phyloP scores from a whole-genome alignment of 92 coral and sea anemone species.

The Porites evermanni region DNA sequence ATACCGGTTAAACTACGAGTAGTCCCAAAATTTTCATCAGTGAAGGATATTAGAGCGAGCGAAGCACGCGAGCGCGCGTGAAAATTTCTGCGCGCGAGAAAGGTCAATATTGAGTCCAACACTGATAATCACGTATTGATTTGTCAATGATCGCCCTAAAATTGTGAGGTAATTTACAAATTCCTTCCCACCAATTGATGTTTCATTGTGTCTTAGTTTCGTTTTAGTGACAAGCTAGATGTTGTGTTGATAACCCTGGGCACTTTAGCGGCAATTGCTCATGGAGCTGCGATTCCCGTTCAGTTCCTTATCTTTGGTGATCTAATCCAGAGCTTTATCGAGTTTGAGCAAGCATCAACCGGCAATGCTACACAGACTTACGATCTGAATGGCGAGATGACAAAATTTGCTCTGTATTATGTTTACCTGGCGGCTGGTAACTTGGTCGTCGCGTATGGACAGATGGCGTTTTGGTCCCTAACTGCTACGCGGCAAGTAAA shows the following conservation, averaged over 20 bases:
- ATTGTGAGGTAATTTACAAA: not conserved
- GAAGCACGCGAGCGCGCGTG: too few species aligned
- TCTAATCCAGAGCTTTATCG: constrained; percentile 73
- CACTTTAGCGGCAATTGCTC: constrained; percentile 77
- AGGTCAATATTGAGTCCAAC: too few species aligned
- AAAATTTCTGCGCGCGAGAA: too few species aligned
- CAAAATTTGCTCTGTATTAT: constrained; percentile 79
- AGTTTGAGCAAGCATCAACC: constrained; percentile 10
- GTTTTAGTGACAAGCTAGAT: constrained; percentile 77
- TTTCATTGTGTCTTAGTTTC: constrained; percentile 62
- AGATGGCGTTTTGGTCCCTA: constrained; percentile 79
- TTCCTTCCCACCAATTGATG: not conserved
- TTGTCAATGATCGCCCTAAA: too few species aligned
- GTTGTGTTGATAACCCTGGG: constrained; percentile 76
- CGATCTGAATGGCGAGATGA: constrained; percentile 78
- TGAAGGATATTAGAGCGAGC: too few species aligned
- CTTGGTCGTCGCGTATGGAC: constrained; percentile 71
- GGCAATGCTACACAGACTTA: constrained; percentile 20
- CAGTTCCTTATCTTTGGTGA: constrained; percentile 96
- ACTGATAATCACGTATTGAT: too few species aligned
- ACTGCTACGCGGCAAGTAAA: constrained; percentile 89
- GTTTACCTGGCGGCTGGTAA: constrained; percentile 84
- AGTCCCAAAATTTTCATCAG: too few species aligned
- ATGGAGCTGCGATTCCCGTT: constrained; percentile 87
- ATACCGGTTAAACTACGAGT: too few species aligned